Conservation (phyloP, 2,888 invertebrate species). For the Adelognathus sp. region DNA sequence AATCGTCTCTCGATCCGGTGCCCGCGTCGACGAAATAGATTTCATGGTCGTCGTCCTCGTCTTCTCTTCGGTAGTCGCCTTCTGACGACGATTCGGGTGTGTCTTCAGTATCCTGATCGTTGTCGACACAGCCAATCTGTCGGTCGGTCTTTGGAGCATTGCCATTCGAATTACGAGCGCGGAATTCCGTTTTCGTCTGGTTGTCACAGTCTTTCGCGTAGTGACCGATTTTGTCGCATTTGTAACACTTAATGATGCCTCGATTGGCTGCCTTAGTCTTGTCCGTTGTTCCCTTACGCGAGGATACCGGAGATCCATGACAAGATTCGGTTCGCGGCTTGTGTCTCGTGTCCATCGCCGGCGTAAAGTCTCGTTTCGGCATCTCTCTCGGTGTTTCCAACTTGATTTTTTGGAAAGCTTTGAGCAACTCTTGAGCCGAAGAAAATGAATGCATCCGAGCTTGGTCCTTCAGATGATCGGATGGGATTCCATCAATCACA, state of each 20-base stretch:
- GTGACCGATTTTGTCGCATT: slow-evolving; percentile 14
- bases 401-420: slow-evolving; percentile 42
- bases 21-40: slow-evolving; percentile 28
- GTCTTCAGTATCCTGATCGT: not conserved
- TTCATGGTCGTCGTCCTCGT: not conserved
- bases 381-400: slow-evolving; percentile 3
- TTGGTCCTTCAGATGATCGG: slow-evolving; percentile 43
- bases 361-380: slow-evolving; percentile 3
- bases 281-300: not conserved
- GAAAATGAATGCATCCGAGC: slow-evolving; percentile 51
- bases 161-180: not conserved
- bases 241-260: slow-evolving; percentile 39
- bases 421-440: slow-evolving; percentile 22
- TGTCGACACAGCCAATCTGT: not conserved
- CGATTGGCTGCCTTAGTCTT: slow-evolving; percentile 7
- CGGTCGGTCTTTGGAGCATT: not conserved
- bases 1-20: slow-evolving; percentile 15
- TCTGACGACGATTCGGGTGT: too few species aligned
- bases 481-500: slow-evolving; percentile 58
- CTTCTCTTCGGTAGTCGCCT: slow-evolving; percentile 20
- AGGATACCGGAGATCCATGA: not conserved
- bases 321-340: not conserved
- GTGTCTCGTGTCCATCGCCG: not conserved
- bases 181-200: not conserved
- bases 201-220: slow-evolving; percentile 32